Evolutionary conservation across 2,113 vertebrate genomes (phyloP).

Genomic region (Platichthys stellatus): DNA sequence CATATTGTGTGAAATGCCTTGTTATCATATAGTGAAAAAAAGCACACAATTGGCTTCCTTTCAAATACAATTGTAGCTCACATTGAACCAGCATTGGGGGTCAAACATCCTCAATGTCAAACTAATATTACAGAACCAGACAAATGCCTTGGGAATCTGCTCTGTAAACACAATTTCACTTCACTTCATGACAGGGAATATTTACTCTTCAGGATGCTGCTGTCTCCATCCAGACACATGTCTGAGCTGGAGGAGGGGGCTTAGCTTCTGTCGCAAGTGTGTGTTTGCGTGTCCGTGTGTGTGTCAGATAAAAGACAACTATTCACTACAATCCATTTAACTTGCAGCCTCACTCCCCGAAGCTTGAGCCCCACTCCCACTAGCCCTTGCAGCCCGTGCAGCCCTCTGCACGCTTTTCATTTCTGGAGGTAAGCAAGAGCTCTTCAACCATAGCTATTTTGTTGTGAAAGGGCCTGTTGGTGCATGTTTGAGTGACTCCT

Average conservation of each 20-base stretch:
- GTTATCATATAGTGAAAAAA: neutral
- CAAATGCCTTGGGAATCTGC: conserved; percentile 44
- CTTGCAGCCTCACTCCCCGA: conserved; percentile 99
- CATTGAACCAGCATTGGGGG: neutral
- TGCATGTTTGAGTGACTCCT: conserved; percentile 29
- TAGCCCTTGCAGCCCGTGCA: conserved; percentile 99
- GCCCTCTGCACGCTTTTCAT: conserved; percentile 98
- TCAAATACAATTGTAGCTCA: neutral
- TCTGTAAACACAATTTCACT: conserved; percentile 29
- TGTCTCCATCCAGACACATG: conserved; percentile 39
- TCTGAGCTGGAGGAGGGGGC: conserved; percentile 6
- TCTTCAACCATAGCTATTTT: conserved; percentile 57
- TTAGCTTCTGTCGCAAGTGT: neutral
- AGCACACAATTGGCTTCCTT: neutral
- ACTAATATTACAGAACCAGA: conserved; percentile 29
- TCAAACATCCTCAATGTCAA: conserved; percentile 13
- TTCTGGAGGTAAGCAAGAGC: conserved; percentile 97
- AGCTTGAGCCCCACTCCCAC: conserved; percentile 99
- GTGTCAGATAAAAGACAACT: conserved; percentile 60
- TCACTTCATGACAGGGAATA: conserved; percentile 35
- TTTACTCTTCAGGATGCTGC: conserved; percentile 49
- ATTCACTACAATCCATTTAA: conserved; percentile 90
- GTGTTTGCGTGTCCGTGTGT: neutral
- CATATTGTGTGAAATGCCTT: neutral
- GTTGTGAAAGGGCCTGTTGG: conserved; percentile 29